Conservation (phyloP, 2,113 vertebrate genomes). For the Apaloderma vittatum region DNA sequence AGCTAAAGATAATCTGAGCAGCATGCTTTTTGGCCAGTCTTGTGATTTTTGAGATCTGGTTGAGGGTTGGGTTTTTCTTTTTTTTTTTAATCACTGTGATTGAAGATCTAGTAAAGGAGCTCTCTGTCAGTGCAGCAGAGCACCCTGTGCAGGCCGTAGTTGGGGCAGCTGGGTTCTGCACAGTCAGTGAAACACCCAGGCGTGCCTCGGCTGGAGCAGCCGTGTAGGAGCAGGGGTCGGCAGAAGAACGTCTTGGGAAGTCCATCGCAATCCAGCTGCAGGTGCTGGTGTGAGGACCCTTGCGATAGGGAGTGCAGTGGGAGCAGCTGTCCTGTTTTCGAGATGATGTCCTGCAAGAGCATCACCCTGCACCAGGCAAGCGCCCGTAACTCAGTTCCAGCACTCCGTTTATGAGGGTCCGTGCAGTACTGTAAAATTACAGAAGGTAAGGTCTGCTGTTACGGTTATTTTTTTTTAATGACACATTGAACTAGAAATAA, state of each 20-base stretch:
- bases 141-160: neutral
- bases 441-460: neutral
- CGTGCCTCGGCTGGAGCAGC: neutral
- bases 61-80: neutral
- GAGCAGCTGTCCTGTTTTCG: neutral
- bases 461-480: neutral
- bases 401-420: fast-evolving
- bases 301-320: neutral
- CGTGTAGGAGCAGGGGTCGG: neutral
- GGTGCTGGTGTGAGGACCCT: neutral
- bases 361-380: neutral
- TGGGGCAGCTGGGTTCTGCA: fast-evolving
- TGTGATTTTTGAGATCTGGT: neutral
- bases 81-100: neutral
- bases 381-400: neutral
- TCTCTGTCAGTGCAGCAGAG: too few species aligned
- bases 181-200: neutral
- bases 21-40: neutral
- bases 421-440: neutral
- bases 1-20: neutral
- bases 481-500: neutral
- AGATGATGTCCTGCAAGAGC: neutral
- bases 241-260: neutral
- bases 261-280: neutral
- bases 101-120: neutral